Percentiles rank a stretch among this genome's conserved stretches.
phyloP scores from a whole-genome alignment of 2,888 invertebrate genomes.

The Parnassius smintheus region DNA sequence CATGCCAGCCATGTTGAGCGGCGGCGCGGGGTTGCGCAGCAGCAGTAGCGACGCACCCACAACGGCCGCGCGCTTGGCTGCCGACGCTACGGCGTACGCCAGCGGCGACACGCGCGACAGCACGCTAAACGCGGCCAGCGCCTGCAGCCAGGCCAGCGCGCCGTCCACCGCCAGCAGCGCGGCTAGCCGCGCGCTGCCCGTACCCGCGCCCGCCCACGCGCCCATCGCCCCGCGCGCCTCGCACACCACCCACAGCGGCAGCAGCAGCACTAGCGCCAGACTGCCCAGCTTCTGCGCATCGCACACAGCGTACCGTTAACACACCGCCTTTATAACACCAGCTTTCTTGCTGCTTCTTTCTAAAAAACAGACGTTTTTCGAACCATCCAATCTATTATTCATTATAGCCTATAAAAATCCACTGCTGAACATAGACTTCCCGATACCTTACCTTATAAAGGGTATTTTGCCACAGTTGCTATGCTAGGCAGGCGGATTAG shows the following conservation, averaged over 20 bases:
- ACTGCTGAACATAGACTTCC: no score
- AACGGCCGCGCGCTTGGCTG: conserved; percentile 95
- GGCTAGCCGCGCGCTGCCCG: conserved; percentile 31
- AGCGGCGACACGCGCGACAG: conserved; percentile 95
- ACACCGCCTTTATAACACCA: no score
- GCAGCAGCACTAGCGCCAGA: conserved; percentile 87
- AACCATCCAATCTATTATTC: no score
- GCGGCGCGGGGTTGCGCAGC: conserved; percentile 95
- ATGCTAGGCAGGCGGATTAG: no score
- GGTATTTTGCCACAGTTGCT: no score
- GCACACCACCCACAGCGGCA: conserved; percentile 92
- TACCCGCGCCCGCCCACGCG: conserved; percentile 36
- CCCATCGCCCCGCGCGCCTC: conserved; percentile 42
- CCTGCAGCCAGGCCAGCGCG: conserved; percentile 95
- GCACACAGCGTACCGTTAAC: neutral
- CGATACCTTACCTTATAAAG: no score
- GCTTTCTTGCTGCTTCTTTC: no score
- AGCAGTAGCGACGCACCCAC: conserved; percentile 93
- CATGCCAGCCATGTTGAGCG: conserved; percentile 94
- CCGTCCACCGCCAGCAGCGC: conserved; percentile 84
- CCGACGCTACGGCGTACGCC: conserved; percentile 97
- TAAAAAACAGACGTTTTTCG: no score
- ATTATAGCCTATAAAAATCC: no score
- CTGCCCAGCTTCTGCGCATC: conserved; percentile 81
- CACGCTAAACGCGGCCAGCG: conserved; percentile 95